Base-by-base conservation (phyloP, 2,888 invertebrate genomes). In the Latrodectus elegans region DNA sequence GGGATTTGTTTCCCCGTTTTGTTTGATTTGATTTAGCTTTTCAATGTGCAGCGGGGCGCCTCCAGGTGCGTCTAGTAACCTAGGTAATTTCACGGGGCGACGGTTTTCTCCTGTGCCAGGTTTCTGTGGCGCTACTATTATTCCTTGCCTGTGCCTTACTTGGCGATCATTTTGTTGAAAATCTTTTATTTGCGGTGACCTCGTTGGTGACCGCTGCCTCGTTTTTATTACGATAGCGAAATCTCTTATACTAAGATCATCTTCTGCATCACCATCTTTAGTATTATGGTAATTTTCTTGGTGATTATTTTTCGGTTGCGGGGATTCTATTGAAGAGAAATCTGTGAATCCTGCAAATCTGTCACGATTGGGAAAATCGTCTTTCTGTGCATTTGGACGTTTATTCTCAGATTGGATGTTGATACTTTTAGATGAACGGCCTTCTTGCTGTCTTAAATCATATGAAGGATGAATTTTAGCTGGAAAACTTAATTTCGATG, bases 191-290 rank as follows among this genome's bases (percentile, higher is more conserved):
- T 55, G 8, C 12, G 51, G 14, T 22, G 26, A 15, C 4, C 15
- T 26, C 8, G 49, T 2, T 9, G 77, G 52, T 53, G 8, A 8
- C 4, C 75, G 71, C 11, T 76, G 72, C 17, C 74, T 86, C 4
- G 85, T 70, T 52, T 80, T 86, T 38, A 86, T 80, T 11, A 86
- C 80, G n/a, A 86, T 86, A 38, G 85, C 85, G 15, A 86, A 81
- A 55, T 81, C 86, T 53, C 68, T 85, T 15, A 80, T 75, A 9
- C 15, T 53, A 12, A 68, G 49, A 12, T 70, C 75, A 14, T 82
- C 68, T 17, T 60, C 22, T 12, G 52, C 11, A 17, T 38, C 38
- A 38, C 38, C 38, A 38, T 38, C 38, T 38, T 72, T 53, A 15
- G 14, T 15, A 17, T 15, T 38, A 12, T 17, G 51, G 26, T 22